Conservation (phyloP, 1,140 invertebrate genomes). For the Pseudobourletiella spinata region DNA sequence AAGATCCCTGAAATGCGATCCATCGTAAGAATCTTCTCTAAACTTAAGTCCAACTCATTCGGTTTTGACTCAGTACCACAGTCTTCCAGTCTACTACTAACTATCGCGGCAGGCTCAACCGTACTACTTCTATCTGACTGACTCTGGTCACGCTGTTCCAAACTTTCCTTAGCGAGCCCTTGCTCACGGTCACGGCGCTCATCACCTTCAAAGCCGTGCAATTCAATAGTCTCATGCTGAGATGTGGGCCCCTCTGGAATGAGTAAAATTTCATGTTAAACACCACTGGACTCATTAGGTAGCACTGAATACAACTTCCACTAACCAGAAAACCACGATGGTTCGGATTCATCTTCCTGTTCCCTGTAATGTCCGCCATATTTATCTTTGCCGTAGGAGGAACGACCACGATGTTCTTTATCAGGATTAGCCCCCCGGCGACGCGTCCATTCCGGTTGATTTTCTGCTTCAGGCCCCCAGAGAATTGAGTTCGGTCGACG, state of each 20-base stretch:
- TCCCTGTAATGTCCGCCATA: conserved; percentile 1
- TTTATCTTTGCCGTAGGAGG: not conserved
- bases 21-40: conserved; percentile 54
- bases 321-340: conserved; percentile 49
- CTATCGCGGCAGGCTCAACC: no score
- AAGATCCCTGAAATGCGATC: conserved; percentile 41
- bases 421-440: not conserved
- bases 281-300: no score
- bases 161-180: no score
- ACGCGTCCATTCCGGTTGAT: conserved; percentile 4
- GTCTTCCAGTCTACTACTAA: no score
- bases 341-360: conserved; percentile 50
- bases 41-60: conserved; percentile 50
- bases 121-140: no score
- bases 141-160: no score
- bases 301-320: no score
- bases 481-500: not conserved
- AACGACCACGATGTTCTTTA: conserved; percentile 1
- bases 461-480: conserved; percentile 2
- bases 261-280: no score
- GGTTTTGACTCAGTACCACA: no score
- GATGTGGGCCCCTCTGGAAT: conserved; percentile 68
- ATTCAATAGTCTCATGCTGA: conserved; percentile 83
- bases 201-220: conserved; percentile 76
- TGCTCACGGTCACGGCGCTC: conserved; percentile 13